Conservation (phyloP, 1,140 invertebrate species). For the Agrilus planipennis region DNA sequence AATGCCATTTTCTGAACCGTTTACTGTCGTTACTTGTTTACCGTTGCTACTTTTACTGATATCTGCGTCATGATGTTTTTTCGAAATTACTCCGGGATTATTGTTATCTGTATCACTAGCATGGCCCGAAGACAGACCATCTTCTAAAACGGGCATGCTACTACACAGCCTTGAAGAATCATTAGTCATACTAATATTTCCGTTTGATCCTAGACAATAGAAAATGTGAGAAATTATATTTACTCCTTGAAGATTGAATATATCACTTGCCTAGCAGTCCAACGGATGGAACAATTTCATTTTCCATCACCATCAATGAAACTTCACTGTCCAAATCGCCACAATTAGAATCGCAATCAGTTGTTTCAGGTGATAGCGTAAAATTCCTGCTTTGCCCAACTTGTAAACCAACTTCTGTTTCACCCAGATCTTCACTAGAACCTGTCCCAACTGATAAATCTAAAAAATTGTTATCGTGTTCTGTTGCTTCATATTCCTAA, state of each 20-base stretch:
- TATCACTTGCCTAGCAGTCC: slow-evolving; percentile 23
- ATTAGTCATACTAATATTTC: slow-evolving; percentile 42
- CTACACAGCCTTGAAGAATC: slow-evolving; percentile 45
- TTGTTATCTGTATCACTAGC: slow-evolving; percentile 86
- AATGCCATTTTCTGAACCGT: slow-evolving; percentile 30
- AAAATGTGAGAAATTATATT: background rate
- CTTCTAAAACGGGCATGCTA: slow-evolving; percentile 89
- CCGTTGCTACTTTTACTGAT: slow-evolving; percentile 22
- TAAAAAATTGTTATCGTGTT: slow-evolving; percentile 50
- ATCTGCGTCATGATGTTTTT: slow-evolving; percentile 62
- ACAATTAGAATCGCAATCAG: slow-evolving; percentile 86
- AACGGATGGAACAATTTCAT: slow-evolving; percentile 40
- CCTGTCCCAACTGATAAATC: slow-evolving; percentile 52
- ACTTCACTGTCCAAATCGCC: slow-evolving; percentile 73
- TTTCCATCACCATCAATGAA: slow-evolving; percentile 60
- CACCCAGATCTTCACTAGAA: slow-evolving; percentile 54
- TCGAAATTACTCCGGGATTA: slow-evolving; percentile 55
- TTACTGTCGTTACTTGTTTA: slow-evolving; percentile 6
- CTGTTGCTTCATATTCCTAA: slow-evolving; percentile 38
- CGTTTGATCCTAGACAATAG: slow-evolving; percentile 39
- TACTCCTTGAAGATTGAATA: background rate
- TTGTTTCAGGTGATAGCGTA: slow-evolving; percentile 86
- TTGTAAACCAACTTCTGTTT: slow-evolving; percentile 52
- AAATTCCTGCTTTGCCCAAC: slow-evolving; percentile 63
- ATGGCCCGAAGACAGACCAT: slow-evolving; percentile 83